phyloP scores from a whole-genome alignment of 2,888 invertebrate genomes.

The Quadroppia sp. region DNA sequence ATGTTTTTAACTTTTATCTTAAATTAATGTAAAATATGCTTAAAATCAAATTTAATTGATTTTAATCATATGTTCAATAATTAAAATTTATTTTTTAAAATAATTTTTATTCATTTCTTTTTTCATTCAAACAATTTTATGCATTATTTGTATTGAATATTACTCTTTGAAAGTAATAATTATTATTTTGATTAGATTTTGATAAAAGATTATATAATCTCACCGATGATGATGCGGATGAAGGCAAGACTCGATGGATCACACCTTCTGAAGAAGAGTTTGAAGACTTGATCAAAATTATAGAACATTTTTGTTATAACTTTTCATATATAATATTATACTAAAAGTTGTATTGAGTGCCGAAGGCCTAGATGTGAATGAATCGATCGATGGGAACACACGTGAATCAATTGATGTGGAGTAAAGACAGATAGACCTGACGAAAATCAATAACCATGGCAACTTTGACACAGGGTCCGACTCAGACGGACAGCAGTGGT shows the following conservation, averaged over 20 bases:
- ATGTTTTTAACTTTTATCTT: too few species aligned
- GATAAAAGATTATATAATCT: constrained; percentile 51
- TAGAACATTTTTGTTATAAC: background rate
- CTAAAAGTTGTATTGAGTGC: background rate
- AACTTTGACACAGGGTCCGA: constrained; percentile 8
- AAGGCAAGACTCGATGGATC: constrained; percentile 60
- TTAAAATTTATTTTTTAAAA: too few species aligned
- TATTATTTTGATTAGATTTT: background rate
- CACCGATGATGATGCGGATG: constrained; percentile 75
- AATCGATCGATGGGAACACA: constrained; percentile 20
- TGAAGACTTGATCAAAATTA: background rate
- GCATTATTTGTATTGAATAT: too few species aligned
- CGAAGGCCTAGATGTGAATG: background rate
- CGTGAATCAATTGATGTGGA: constrained; percentile 24
- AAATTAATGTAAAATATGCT: too few species aligned
- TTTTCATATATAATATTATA: background rate
- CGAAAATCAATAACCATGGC: constrained; percentile 34
- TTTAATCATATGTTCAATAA: too few species aligned
- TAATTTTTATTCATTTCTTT: too few species aligned
- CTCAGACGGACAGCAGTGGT: background rate
- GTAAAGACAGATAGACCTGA: background rate
- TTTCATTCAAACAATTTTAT: too few species aligned
- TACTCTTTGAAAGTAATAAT: constrained; percentile 56
- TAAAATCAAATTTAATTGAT: too few species aligned
- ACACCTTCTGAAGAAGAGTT: background rate